A percentile compares a stretch with the other conserved stretches of the same genome.
Conservation (phyloP, 2,797 vertebrate genomes). For the Stomatorhinus walkeri region DNA sequence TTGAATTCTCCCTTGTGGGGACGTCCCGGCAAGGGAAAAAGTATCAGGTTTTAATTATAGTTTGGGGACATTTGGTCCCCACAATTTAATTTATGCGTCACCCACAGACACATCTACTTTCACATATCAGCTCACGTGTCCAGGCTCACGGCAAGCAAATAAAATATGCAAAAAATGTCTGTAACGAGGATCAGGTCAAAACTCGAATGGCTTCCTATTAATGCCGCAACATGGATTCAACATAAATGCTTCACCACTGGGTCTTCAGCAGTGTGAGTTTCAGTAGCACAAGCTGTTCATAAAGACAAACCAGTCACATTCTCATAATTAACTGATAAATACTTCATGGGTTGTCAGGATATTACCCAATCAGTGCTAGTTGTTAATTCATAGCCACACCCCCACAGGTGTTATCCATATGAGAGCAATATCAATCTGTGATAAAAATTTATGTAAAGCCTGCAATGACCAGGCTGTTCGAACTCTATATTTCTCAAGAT, state of each 20-base stretch:
- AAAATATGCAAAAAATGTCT: neutral
- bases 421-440: neutral
- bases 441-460: neutral
- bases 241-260: neutral
- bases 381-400: neutral
- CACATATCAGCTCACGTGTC: neutral
- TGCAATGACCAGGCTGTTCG: neutral
- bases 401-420: neutral
- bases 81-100: neutral
- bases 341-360: neutral
- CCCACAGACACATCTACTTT: neutral
- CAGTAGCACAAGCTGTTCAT: neutral
- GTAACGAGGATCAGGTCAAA: neutral
- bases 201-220: neutral
- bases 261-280: neutral
- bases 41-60: neutral
- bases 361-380: neutral
- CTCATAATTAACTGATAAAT: neutral
- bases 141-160: neutral
- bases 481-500: neutral
- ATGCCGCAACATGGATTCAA: neutral
- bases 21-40: neutral
- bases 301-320: neutral
- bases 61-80: neutral
- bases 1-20: neutral